Evolutionary conservation across 2,888 invertebrate species (phyloP), one percentile per base, ranked within the genome.

Genomic region (Bombylius discolor): DNA sequence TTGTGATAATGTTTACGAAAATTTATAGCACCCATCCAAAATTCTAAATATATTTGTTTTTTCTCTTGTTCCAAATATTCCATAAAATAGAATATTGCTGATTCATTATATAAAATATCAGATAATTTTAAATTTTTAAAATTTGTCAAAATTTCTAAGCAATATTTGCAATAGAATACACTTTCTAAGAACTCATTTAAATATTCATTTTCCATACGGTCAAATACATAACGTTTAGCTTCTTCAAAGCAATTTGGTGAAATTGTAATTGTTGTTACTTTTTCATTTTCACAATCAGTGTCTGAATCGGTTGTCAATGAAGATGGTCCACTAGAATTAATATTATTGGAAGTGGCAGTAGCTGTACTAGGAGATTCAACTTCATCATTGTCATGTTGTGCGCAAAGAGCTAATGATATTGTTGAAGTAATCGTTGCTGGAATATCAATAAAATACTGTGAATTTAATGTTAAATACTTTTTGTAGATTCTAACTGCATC

Each of bases 41-140:
- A 95, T 72, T 96, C 94, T 60, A 97, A 76, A 59, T 93, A 78
- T 64, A 80, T 78, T 52, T 84, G 77, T 62, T 80, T 69, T 47
- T 84, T 83, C 74, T 94, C 92, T 70, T 92, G 89, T 72, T 97
- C 96, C 76, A 95, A 81, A 76, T 86, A 96, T 82, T 97, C 96
- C 80, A 94, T 94, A 68, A 97, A 93, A 72, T 92, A 93, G 74
- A 93, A 94, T 60, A 97, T 79, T 56, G 92, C 87, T 59, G 87
- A 83, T 74, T 95, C 93, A 76, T 92, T 92, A 71, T 88, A 87
- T 54, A 97, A 77, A 70, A 97, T 87, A 76, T 97, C 97, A 64
- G 84, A 83, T 52, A 97, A 78, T 57, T 81, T 82, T 47, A 95
- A 82, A 73, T 81, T 23, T 23, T 23, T 81, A 61, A 86, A 84